Percentiles rank a stretch among this genome's conserved stretches.
These are phyloP conservation scores for Harpalus rubripes DNA, from an alignment of 2,888 invertebrate species.

Conservation along the genomic window DNA sequence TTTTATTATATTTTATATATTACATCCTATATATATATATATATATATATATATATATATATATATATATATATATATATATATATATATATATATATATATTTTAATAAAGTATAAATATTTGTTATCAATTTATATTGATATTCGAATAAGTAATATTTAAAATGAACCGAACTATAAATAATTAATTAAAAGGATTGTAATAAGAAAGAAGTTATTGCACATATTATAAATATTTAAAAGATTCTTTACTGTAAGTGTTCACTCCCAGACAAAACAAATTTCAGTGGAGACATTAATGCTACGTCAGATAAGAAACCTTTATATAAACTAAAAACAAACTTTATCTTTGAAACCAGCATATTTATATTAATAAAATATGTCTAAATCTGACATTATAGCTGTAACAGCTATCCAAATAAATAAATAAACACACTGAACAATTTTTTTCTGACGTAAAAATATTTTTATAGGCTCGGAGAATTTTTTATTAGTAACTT, in stretches of 20 bases:
- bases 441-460: not conserved
- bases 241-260: not conserved
- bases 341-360: not conserved
- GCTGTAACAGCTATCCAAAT: not conserved
- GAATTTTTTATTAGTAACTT: not conserved
- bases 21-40: no score
- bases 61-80: no score
- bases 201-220: no score
- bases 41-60: no score
- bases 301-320: conserved; percentile 16
- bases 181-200: no score
- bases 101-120: no score
- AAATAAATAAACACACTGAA: conserved; percentile 18
- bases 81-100: no score
- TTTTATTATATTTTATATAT: no score
- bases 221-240: not conserved
- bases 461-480: conserved; percentile 13
- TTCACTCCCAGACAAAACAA: not conserved
- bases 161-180: no score
- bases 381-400: conserved; percentile 9
- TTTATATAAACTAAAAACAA: not conserved
- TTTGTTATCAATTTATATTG: no score
- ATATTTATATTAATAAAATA: conserved; percentile 22
- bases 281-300: not conserved
- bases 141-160: no score